Base-by-base conservation (phyloP, 2,888 invertebrate species). In the Brachylomia viminalis region DNA sequence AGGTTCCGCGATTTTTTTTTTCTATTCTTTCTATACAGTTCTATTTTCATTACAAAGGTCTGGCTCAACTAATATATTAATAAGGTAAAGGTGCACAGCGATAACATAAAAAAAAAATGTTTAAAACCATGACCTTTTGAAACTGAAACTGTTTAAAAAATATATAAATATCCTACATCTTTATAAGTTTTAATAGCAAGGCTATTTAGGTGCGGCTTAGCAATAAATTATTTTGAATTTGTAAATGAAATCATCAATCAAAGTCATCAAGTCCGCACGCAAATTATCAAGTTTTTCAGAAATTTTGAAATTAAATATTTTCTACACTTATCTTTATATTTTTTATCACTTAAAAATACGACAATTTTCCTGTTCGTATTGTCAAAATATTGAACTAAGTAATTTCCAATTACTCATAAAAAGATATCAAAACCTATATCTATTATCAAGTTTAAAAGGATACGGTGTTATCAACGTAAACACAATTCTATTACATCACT, bases 351-450 rank as follows among this genome's bases (percentile, higher is more conserved):
- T 20, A 8, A 76, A 20, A 42, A 59, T 10, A 52, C 33, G 4
- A 0, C 0, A 15, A 33, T 70, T 59, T 78, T 70, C 79, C 65
- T 61, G 65, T 66, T 77, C 20, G 15, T 27, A 0, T 52, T 78
- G 27, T 45, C 3, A 62, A 71, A 70, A 42, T 61, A 61, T n/a
- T 49, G n/a, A 54, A 27, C 11, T 38, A 38, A 7, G 52, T 42
- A 49, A 83, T 56, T 78, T 69, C 70, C 54, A 61, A 66, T 83
- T 70, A 79, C 47, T 83, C 70, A 79, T 83, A 59, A 23, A 15
- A 52, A 67, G 68, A 47, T 77, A 83, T 47, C 20, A 66, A 47
- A 38, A 65, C 42, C 30, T 64, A 17, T 56, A 64, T 56, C 47
- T 27, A 8, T 59, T 77, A 64, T 52, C 49, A 42, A 23, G 2